These are phyloP conservation scores for Sesamia nonagrioides DNA, from an alignment of 1,140 invertebrate genomes.

Conservation along the genomic window DNA sequence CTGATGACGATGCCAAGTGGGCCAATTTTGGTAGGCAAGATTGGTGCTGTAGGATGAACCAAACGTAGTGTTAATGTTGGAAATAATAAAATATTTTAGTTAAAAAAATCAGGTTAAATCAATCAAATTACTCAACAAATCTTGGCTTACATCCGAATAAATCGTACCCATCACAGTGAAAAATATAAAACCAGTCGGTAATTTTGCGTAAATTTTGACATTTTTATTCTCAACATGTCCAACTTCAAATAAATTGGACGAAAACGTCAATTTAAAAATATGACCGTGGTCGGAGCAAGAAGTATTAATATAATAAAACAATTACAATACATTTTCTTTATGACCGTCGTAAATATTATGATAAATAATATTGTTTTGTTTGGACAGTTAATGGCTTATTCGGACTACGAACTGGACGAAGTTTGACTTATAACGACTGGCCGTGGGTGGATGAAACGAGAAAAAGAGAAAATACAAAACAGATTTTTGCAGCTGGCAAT, in stretches of 20 bases:
- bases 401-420: conserved; percentile 1
- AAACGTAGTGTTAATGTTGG: too few species aligned
- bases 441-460: conserved; percentile 14
- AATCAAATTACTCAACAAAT: too few species aligned
- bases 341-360: conserved; percentile 26
- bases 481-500: conserved; percentile 5
- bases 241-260: conserved; percentile 14
- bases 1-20: too few species aligned
- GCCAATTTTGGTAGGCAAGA: too few species aligned
- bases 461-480: conserved; percentile 18
- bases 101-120: too few species aligned
- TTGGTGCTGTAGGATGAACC: too few species aligned
- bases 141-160: too few species aligned
- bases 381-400: conserved; percentile 35
- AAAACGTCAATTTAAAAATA: conserved; percentile 30
- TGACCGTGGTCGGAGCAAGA: background rate
- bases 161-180: too few species aligned
- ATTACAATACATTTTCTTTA: conserved; percentile 42
- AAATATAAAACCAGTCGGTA: background rate
- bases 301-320: conserved; percentile 36
- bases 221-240: conserved; percentile 1
- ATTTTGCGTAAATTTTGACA: background rate
- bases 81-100: too few species aligned
- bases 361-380: conserved; percentile 38
- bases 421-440: conserved; percentile 16